Base-by-base conservation (phyloP, 2,113 vertebrate genomes). In the Nanorana parkeri region DNA sequence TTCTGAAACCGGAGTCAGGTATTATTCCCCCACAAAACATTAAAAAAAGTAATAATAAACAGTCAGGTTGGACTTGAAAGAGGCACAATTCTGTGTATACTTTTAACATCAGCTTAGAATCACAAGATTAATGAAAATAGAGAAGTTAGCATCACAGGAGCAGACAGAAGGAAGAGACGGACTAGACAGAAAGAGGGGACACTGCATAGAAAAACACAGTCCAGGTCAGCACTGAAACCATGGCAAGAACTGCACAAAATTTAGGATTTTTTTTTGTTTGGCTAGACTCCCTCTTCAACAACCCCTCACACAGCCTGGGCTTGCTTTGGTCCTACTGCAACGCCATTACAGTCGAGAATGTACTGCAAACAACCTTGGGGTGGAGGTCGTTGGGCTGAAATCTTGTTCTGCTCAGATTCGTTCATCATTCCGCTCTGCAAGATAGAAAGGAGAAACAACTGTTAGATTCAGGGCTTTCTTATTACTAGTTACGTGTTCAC, bases 291-390 rank as follows among this genome's bases (percentile, higher is more conserved):
- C 81, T 82, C 81, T 90, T 92, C 91, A 85, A 78, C 85, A 85
- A 83, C 86, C 85, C 86, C 64, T 90, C 95, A 99, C 92, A 96
- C 97, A 89, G 96, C 91, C 90, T 95, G 95, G 92, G 94, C 92
- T 90, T 93, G 95, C 90, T 95, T 96, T 88, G 94, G 93, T 91
- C 92, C 95, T 90, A 94, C 92, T 90, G 93, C 89, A 91, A 95
- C 93, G 93, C 93, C 94, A 93, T 94, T 96, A 96, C 93, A 96
- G 93, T 98, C 96, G 88, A 94, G 94, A 94, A 94, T 95, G 88
- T 95, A 95, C 93, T 96, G 94, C 94, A 96, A 94, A 96, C 92
- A 96, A 98, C 98, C 98, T 99, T 99, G 97, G 87, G 97, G 95
- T 85, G 95, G 94, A 87, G 95, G 95, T 82, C 96, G 95, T 91